phyloP scores from a whole-genome alignment of 1,140 invertebrate species.

The Scylla paramamosain region DNA sequence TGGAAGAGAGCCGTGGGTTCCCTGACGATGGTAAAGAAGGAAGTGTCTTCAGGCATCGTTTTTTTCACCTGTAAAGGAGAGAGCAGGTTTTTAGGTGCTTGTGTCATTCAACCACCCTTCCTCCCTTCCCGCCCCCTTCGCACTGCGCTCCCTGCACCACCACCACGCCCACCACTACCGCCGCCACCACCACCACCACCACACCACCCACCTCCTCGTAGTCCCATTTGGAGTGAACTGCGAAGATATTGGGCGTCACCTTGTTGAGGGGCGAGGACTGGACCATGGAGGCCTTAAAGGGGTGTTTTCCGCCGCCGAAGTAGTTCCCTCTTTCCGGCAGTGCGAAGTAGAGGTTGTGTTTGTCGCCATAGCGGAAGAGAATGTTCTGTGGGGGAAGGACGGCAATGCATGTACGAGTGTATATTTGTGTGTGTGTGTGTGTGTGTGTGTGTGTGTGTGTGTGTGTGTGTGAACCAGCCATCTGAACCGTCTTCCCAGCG shows the following conservation, averaged over 20 bases:
- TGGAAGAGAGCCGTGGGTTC: conserved; percentile 61
- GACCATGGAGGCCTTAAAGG: conserved; percentile 54
- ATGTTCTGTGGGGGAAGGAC: conserved; percentile 67
- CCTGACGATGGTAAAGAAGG: conserved; percentile 73
- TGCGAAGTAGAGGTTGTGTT: conserved; percentile 62
- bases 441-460: too few relatives aligned
- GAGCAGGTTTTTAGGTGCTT: background rate
- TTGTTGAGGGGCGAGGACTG: conserved; percentile 41
- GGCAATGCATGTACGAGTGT: too few relatives aligned
- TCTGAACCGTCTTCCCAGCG: too few relatives aligned
- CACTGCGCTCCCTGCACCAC: too few relatives aligned
- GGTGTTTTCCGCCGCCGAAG: conserved; percentile 18
- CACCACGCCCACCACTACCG: too few relatives aligned
- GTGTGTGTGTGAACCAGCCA: too few relatives aligned
- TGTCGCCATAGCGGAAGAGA: conserved; percentile 71
- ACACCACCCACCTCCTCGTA: conserved; percentile 58
- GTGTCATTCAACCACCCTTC: too few relatives aligned
- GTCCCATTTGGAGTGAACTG: conserved; percentile 71
- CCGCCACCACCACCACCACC: too few relatives aligned
- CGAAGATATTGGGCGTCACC: conserved; percentile 70
- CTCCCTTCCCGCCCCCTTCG: too few relatives aligned
- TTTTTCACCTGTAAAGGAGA: conserved; percentile 35
- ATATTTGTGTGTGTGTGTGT: too few relatives aligned
- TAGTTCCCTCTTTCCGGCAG: conserved; percentile 65
- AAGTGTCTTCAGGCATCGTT: conserved; percentile 69